phyloP scores from a whole-genome alignment of 1,140 invertebrate genomes.

The Macrobrachium nipponense region DNA sequence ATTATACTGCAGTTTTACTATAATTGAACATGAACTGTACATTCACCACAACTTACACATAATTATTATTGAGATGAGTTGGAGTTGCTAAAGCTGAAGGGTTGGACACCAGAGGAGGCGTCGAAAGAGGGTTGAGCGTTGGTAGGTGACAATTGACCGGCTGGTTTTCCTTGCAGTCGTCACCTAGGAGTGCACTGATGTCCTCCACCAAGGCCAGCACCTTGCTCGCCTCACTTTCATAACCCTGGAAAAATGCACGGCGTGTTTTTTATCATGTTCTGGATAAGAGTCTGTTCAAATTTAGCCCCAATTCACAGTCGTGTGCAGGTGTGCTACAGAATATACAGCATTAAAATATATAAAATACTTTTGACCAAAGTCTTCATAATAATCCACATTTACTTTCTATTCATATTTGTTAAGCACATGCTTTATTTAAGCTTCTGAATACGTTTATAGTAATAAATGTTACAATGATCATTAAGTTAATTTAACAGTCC shows the following conservation, averaged over 20 bases:
- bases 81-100: not conserved
- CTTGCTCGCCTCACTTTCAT: constrained; percentile 40
- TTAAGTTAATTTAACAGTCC: too few relatives aligned
- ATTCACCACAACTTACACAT: constrained; percentile 17
- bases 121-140: not conserved
- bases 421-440: too few relatives aligned
- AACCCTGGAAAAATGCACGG: constrained; percentile 14
- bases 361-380: too few relatives aligned
- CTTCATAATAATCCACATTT: too few relatives aligned
- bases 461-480: too few relatives aligned
- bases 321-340: not conserved
- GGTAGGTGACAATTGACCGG: not conserved
- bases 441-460: too few relatives aligned
- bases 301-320: too few relatives aligned
- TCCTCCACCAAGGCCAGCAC: constrained; percentile 43
- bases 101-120: constrained; percentile 7
- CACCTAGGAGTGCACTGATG: constrained; percentile 27
- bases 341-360: too few relatives aligned
- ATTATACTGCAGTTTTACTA: too few relatives aligned
- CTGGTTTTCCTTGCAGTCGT: constrained; percentile 4
- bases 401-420: too few relatives aligned
- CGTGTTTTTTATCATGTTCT: not conserved
- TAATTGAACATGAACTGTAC: too few relatives aligned
- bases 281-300: not conserved
- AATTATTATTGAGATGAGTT: constrained; percentile 29